Base-by-base conservation (phyloP, 2,888 invertebrate genomes). In the Lepidochrysops patricia region DNA sequence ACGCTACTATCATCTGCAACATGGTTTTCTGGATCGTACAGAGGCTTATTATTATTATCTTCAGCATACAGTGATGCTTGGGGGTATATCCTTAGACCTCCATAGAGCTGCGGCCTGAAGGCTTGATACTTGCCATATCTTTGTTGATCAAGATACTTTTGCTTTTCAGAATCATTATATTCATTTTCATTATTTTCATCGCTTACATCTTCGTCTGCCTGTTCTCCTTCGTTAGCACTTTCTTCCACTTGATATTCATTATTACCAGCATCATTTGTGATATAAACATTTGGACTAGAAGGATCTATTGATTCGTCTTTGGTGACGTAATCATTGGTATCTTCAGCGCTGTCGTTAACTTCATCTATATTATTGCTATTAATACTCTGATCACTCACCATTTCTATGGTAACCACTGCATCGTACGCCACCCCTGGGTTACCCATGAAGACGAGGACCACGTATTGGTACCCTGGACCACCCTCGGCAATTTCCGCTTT, bases 381-480 rank as follows among this genome's bases (percentile, higher is more conserved):
- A 32, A 52, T 58, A 34, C 25, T 37, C 12, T 32, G 32, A n/a
- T 26, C n/a, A 4, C 19, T 29, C 4, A 83, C 62, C 34, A 84
- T 86, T 67, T 86, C 75, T 61, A 88, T 67, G 37, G 87, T 85
- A 54, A 89, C 67, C 2, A 87, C 80, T 23, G 82, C 82, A 66
- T 89, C 87, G 59, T 82, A 89, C 5, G 77, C 69, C 4, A 74
- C 73, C 12, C 77, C 82, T 67, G 74, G 67, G 49, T 86, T 86
- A 66, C 88, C 86, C 67, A 77, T 75, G 57, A 89, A 81, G 64
- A 82, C 79, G 49, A 89, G 63, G 1, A 87, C 82, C 2, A 82
- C 84, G 70, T 84, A 86, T 69, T 82, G 84, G 65, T 76, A 85
- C 52, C 88, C 89, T 67, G 89, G 89, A 19, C 89, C 89, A 52